A percentile compares a stretch with the other conserved stretches of the same genome.
phyloP scores from a whole-genome alignment of 2,113 vertebrate species.

The Peromyscus polionotus region DNA sequence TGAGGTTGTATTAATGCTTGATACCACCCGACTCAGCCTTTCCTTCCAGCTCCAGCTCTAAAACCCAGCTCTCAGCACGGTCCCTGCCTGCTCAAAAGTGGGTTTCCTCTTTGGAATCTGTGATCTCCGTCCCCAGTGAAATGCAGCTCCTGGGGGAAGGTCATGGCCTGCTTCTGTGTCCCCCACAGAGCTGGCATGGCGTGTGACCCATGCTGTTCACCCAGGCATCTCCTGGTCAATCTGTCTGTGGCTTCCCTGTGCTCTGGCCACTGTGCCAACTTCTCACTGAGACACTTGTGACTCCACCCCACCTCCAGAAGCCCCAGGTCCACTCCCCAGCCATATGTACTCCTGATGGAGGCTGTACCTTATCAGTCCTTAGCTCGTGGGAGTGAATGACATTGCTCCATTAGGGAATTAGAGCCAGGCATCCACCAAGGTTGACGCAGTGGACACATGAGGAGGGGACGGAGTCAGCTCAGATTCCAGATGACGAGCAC shows the following conservation, averaged over 20 bases:
- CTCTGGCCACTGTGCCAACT: not conserved
- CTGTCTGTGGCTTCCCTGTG: not conserved
- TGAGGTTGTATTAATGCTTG: not conserved
- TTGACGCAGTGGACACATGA: not conserved
- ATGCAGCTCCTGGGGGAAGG: conserved; percentile 25
- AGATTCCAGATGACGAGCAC: not conserved
- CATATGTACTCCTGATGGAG: not conserved
- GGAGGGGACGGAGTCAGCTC: not conserved
- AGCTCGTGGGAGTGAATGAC: not conserved
- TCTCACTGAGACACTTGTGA: not conserved
- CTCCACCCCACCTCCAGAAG: not conserved
- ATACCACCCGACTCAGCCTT: not conserved
- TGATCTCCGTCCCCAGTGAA: not conserved
- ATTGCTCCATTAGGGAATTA: not conserved
- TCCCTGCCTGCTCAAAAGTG: not conserved
- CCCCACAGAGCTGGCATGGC: not conserved
- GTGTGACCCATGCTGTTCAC: not conserved
- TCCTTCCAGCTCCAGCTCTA: not conserved
- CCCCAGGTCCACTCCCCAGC: not conserved
- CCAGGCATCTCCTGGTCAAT: not conserved
- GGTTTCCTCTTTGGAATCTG: not conserved
- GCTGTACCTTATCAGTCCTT: not conserved
- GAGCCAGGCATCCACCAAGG: not conserved
- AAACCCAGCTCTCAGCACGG: not conserved
- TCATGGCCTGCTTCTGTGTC: not conserved